A percentile compares a stretch with the other conserved stretches of the same genome.
Conservation (phyloP, 2,888 invertebrate species). For the Stenchaetothrips biformis region DNA sequence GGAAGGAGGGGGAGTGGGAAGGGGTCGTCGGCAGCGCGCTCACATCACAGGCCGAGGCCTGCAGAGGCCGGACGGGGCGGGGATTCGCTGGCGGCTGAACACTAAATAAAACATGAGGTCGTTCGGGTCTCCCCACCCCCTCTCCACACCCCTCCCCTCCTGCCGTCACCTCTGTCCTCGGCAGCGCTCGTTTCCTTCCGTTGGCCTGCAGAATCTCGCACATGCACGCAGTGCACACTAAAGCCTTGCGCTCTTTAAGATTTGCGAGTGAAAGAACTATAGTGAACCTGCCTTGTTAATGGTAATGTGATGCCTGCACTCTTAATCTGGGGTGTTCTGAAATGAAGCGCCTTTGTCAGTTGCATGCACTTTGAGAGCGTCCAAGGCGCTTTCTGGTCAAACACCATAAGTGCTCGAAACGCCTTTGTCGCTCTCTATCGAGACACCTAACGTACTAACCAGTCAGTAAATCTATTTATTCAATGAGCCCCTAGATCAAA, state of each 20-base stretch:
- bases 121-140: not conserved
- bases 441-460: no score
- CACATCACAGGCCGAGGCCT: conserved; percentile 15
- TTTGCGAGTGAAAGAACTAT: no score
- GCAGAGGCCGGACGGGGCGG: not conserved
- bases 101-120: conserved; percentile 25
- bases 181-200: not conserved
- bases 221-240: not conserved
- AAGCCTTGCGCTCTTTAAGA: not conserved
- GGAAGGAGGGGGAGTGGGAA: not conserved
- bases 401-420: no score
- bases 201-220: not conserved
- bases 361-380: no score
- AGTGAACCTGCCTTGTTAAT: no score
- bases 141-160: not conserved
- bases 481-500: no score
- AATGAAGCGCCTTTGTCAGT: no score
- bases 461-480: no score
- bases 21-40: not conserved
- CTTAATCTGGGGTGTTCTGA: no score
- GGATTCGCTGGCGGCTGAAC: conserved; percentile 8
- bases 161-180: not conserved
- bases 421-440: no score
- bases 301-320: no score
- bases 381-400: no score